Evolutionary conservation across 2,797 vertebrate species (phyloP), one percentile per base, ranked within the genome.

Genomic region (Catamblyrhynchus diadema): DNA sequence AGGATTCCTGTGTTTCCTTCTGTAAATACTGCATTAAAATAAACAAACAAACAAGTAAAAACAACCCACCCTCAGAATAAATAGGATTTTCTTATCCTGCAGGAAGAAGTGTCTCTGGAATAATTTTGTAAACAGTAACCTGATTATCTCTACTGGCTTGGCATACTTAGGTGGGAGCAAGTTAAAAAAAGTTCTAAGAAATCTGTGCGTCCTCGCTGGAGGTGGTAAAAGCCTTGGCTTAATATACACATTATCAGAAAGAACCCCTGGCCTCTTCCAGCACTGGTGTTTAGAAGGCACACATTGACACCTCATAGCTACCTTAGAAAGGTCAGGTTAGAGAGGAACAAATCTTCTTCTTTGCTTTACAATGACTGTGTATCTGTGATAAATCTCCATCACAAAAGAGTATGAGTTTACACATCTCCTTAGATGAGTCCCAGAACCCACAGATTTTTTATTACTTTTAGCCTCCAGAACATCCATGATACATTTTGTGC

Each of bases 1-100:
- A 91, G 54, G n/a, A 56, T 71, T 93, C 32, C 39, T 88, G 82
- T 78, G 47, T 56, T 95, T 93, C 39, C 41, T 61, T 95, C 50
- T 79, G 65, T 59, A 93, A 93, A 91, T n/a, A 72, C 22, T 61
- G 13, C n/a, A 44, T 59, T 51, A 22, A 30, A 51, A 50, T 21
- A 32, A 77, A 27, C 33, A 39, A 80, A 18, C 15, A 67, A 44
- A 14, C 23, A 15, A 35, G 8, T 12, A 20, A 57, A 39, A 64
- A 1, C 21, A 28, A 27, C 15, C 22, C 27, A 33, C 32, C 30
- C 27, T 86, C 37, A 71, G 42, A 74, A 78, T 35, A 64, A 44
- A 66, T 32, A 47, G 13, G 5, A 3, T 56, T 94, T 91, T 88
- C 42, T 91, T 33, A 74, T 86, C 33, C 66, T 72, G 18, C 42